Percentiles rank a stretch among this genome's conserved stretches.
Evolutionary conservation across 2,113 vertebrate species (phyloP).

Genomic region (Eleginops maclovinus): DNA sequence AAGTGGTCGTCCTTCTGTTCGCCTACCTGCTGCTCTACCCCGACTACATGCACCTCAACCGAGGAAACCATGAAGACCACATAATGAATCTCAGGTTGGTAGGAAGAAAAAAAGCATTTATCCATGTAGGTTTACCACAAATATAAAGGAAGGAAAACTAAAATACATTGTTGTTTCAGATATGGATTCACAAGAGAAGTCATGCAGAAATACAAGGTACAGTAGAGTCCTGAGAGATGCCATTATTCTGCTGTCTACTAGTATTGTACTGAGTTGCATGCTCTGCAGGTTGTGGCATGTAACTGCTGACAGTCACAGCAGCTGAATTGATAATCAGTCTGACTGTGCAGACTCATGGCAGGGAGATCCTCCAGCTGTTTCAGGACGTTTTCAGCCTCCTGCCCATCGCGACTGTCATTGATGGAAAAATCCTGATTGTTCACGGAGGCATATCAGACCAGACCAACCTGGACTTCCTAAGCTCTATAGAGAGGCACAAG

Average conservation of each 20-base stretch:
- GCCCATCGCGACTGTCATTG: slow-evolving; percentile 92
- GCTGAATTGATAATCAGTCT: background rate
- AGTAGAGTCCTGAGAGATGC: slow-evolving; percentile 2
- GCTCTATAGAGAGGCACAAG: slow-evolving; percentile 88
- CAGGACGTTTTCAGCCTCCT: slow-evolving; percentile 94
- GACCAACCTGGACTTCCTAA: slow-evolving; percentile 91
- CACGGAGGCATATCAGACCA: slow-evolving; percentile 95
- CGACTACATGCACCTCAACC: slow-evolving; percentile 92
- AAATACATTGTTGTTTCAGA: slow-evolving; percentile 80
- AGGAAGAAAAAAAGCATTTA: background rate
- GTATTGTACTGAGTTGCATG: background rate
- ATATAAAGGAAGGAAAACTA: background rate
- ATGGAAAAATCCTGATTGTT: slow-evolving; percentile 92
- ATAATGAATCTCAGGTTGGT: slow-evolving; percentile 94
- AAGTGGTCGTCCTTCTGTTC: slow-evolving; percentile 92
- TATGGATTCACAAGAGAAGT: slow-evolving; percentile 98
- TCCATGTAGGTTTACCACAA: background rate
- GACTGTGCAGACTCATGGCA: slow-evolving; percentile 84
- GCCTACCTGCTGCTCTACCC: slow-evolving; percentile 93
- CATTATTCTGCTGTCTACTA: background rate
- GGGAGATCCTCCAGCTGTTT: slow-evolving; percentile 88
- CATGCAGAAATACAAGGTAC: slow-evolving; percentile 94
- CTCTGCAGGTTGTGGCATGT: background rate
- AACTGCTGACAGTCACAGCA: background rate
- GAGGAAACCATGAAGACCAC: slow-evolving; percentile 98